Evolutionary conservation across 2,797 vertebrate species (phyloP).

Genomic region (Anas acuta): DNA sequence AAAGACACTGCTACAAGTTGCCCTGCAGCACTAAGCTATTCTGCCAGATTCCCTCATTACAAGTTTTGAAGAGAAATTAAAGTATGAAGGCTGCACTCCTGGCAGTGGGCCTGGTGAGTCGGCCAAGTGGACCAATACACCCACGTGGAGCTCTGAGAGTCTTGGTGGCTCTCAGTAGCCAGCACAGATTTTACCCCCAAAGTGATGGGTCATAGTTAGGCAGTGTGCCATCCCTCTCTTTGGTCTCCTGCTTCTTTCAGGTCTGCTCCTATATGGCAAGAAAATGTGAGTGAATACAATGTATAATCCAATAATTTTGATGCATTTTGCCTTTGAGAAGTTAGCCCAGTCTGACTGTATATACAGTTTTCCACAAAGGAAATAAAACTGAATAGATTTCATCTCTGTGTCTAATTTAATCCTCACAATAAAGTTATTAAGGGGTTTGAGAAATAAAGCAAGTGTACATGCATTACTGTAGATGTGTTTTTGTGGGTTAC

Average conservation of each 20-base stretch:
- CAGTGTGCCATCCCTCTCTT: accelerated
- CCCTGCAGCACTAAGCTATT: background rate
- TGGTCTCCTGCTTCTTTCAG: background rate
- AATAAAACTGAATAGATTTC: background rate
- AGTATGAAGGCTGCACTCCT: background rate
- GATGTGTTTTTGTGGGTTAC: background rate
- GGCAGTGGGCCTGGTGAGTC: background rate
- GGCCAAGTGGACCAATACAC: background rate
- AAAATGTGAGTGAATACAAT: background rate
- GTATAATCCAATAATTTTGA: background rate
- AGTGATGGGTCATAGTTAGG: background rate
- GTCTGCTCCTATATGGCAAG: background rate
- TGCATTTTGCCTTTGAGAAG: background rate
- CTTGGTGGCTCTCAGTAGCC: background rate
- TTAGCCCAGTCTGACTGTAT: background rate
- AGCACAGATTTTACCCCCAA: background rate
- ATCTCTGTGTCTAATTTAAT: background rate
- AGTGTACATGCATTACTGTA: background rate
- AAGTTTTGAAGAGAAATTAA: background rate
- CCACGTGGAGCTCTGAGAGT: accelerated
- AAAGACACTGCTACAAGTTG: background rate
- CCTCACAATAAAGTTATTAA: background rate
- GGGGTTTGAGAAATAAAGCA: background rate
- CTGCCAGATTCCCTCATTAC: background rate
- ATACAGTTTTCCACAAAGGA: background rate